Base-by-base conservation (phyloP, 2,113 vertebrate genomes). In the Perca schrenkii region DNA sequence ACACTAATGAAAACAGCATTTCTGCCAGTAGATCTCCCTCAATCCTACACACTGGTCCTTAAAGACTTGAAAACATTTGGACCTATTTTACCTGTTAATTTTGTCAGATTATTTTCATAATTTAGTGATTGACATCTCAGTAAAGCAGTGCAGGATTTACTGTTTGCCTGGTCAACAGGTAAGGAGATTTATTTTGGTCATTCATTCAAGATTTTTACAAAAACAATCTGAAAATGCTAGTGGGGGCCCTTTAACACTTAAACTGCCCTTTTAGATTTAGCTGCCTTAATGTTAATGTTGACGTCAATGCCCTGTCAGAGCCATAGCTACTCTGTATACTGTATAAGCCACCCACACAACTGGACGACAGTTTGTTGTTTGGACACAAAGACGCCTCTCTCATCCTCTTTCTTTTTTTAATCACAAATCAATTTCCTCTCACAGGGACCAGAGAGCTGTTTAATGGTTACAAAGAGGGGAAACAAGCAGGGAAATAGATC, bases 401-500 rank as follows among this genome's bases (percentile, higher is more conserved):
- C 87, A 19, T 84, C 71, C 81, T 81, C 80, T 82, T 72, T 77
- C 77, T 74, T 77, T 77, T 88, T 88, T 82, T 84, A 89, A 89
- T 85, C 72, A 83, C 77, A 77, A 89, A 92, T 92, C 85, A 91
- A 84, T 91, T 85, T 89, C 71, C 74, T 72, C 74, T 92, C 86
- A 89, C 76, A 86, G 86, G 57, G 63, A 85, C 36, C 71, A 79
- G 86, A 65, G 65, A 73, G 79, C 80, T 74, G 73, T 90, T 90
- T 90, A 93, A 92, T 75, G 85, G 84, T 81, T 81, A 84, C 90
- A 94, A 93, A 93, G 85, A 85, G 74, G 50, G 28, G 75, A 66
- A 88, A 90, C 85, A 84, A 90, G 86, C 62, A 80, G 83, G 57
- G 82, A 86, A 75, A 88, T 25, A 89, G 88, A 95, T 95, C 92